phyloP scores from a whole-genome alignment of 2,888 invertebrate species.

The Sialis lutaria region DNA sequence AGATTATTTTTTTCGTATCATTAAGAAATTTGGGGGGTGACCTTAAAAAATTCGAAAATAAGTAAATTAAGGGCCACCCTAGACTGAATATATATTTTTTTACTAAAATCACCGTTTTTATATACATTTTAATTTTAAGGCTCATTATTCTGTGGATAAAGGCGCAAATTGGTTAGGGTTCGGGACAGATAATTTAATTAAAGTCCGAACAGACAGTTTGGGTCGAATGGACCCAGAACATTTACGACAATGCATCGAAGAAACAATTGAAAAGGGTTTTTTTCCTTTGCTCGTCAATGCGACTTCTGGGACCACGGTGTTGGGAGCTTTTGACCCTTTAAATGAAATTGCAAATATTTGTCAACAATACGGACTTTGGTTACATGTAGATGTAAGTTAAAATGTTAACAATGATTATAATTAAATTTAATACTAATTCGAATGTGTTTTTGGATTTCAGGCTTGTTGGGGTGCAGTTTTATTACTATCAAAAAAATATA shows the following conservation, averaged over 20 bases:
- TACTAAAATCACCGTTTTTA: too few relatives aligned
- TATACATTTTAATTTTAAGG: constrained; percentile 23
- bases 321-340: constrained; percentile 69
- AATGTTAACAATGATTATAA: not conserved
- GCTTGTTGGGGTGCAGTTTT: constrained; percentile 66
- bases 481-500: constrained; percentile 46
- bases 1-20: too few relatives aligned
- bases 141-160: constrained; percentile 70
- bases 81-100: too few relatives aligned
- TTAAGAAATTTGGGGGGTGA: too few relatives aligned
- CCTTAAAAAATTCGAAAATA: too few relatives aligned
- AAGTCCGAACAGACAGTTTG: constrained; percentile 43
- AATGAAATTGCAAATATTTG: constrained; percentile 49
- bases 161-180: constrained; percentile 69
- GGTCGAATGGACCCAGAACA: constrained; percentile 50
- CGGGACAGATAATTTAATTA: constrained; percentile 52
- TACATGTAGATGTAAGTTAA: constrained; percentile 61
- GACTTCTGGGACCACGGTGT: constrained; percentile 65
- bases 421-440: not conserved
- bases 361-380: constrained; percentile 48
- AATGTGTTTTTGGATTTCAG: constrained; percentile 24
- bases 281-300: constrained; percentile 55
- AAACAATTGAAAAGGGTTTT: constrained; percentile 27
- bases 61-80: too few relatives aligned
- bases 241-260: constrained; percentile 36